Percentiles rank a stretch among this genome's conserved stretches.
phyloP scores from a whole-genome alignment of 2,888 invertebrate species.

The Phasia obesa region DNA sequence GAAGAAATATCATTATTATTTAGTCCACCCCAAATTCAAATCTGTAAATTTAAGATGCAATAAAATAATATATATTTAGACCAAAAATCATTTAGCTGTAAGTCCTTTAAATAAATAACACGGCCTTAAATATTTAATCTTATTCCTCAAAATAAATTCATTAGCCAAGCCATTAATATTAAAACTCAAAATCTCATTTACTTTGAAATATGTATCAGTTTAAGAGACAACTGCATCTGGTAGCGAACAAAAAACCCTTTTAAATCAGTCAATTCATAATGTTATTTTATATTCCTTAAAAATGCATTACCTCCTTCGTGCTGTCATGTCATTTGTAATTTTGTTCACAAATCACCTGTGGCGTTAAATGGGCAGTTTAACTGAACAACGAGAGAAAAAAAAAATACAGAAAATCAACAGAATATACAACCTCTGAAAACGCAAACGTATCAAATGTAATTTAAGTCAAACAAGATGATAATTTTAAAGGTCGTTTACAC shows the following conservation, averaged over 20 bases:
- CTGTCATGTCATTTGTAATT: slow-evolving; percentile 71
- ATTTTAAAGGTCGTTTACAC: slow-evolving; percentile 67
- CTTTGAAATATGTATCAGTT: background rate
- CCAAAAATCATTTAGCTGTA: too few relatives aligned
- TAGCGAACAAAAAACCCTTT: slow-evolving; percentile 3
- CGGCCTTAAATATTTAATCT: background rate
- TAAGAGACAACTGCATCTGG: slow-evolving; percentile 28
- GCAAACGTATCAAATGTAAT: slow-evolving; percentile 61
- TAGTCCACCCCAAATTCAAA: too few relatives aligned
- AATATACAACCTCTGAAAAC: slow-evolving; percentile 33
- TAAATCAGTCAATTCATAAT: slow-evolving; percentile 35
- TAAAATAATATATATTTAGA: too few relatives aligned
- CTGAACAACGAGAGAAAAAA: slow-evolving; percentile 3
- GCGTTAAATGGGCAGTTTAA: slow-evolving; percentile 70
- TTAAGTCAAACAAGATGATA: slow-evolving; percentile 66
- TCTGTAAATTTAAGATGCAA: too few relatives aligned
- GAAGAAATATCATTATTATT: too few relatives aligned
- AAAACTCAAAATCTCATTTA: background rate
- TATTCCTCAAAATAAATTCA: background rate
- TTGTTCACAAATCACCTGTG: slow-evolving; percentile 73
- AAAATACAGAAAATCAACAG: background rate
- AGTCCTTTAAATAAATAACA: too few relatives aligned
- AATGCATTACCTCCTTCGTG: slow-evolving; percentile 50
- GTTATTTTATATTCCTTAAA: slow-evolving; percentile 24
- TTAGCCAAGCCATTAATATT: background rate